Conservation (phyloP, 2,888 invertebrate species). For the Dichetophora obliterata region DNA sequence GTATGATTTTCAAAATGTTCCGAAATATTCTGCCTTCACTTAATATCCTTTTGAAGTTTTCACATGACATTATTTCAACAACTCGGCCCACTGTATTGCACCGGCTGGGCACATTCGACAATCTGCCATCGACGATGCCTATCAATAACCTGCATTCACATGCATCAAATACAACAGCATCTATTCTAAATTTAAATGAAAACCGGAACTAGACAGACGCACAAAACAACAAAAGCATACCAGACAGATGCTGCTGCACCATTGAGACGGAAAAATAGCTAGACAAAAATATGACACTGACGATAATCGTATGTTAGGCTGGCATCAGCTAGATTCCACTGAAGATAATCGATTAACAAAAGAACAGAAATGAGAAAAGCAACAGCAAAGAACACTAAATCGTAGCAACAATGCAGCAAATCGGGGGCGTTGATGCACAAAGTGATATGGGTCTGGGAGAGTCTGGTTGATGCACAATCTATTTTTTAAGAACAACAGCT, state of each 20-base stretch:
- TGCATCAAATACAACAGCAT: neutral
- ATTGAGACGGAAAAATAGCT: neutral
- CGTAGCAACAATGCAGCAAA: conserved; percentile 13
- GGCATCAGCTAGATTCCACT: conserved; percentile 9
- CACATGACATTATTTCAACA: neutral
- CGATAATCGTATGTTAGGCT: neutral
- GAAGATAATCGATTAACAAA: conserved; percentile 27
- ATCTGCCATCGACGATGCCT: neutral
- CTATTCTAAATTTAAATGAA: conserved; percentile 17
- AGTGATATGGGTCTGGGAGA: conserved; percentile 14
- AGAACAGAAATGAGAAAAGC: conserved; percentile 11
- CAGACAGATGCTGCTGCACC: neutral
- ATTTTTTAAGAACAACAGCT: neutral
- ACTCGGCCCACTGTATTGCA: neutral
- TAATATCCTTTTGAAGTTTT: neutral
- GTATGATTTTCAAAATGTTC: too few species aligned
- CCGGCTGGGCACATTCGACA: conserved; percentile 17
- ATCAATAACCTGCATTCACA: conserved; percentile 16
- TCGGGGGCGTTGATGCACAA: conserved; percentile 27
- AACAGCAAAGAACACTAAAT: conserved; percentile 3
- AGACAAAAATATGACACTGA: conserved; percentile 31
- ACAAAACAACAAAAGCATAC: neutral
- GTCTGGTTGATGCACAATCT: neutral
- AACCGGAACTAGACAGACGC: conserved; percentile 15
- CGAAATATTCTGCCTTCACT: too few species aligned